A percentile compares a stretch with the other conserved stretches of the same genome.
These are phyloP conservation scores for Agrochola litura DNA, from an alignment of 2,888 invertebrate genomes.

Conservation along the genomic window DNA sequence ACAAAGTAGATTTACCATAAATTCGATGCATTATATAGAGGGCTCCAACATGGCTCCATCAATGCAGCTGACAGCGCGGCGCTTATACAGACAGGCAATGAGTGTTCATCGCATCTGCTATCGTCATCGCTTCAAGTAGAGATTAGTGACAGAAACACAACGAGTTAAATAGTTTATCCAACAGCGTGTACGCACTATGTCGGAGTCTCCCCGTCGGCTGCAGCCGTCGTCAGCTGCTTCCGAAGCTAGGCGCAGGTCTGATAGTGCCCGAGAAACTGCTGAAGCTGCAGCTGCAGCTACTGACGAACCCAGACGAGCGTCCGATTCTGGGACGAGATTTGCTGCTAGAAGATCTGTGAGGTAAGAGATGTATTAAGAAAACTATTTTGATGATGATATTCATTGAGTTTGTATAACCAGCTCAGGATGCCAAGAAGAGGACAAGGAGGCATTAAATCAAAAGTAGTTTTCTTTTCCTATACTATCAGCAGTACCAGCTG, in stretches of 20 bases:
- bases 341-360: slow-evolving; percentile 83
- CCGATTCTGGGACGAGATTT: slow-evolving; percentile 80
- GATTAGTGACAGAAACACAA: slow-evolving; percentile 47
- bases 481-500: not conserved
- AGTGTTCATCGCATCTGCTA: not conserved
- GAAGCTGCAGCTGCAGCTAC: slow-evolving; percentile 62
- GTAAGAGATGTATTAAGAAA: slow-evolving; percentile 64
- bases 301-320: slow-evolving; percentile 82
- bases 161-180: slow-evolving; percentile 63
- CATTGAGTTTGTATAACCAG: not conserved
- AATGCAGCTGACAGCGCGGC: no score
- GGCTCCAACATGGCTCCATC: not conserved
- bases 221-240: slow-evolving; percentile 75
- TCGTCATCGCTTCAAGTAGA: not conserved
- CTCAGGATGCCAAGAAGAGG: not conserved
- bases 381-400: not conserved
- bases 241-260: slow-evolving; percentile 82
- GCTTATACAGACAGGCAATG: not conserved
- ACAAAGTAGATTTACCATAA: not conserved
- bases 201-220: slow-evolving; percentile 85
- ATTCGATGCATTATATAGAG: not conserved
- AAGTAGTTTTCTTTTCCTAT: not conserved
- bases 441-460: not conserved
- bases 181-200: slow-evolving; percentile 84
- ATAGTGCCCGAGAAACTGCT: slow-evolving; percentile 76